These are phyloP conservation scores for Esox masquinongy DNA, from an alignment of 2,797 vertebrate genomes.

Conservation along the genomic window DNA sequence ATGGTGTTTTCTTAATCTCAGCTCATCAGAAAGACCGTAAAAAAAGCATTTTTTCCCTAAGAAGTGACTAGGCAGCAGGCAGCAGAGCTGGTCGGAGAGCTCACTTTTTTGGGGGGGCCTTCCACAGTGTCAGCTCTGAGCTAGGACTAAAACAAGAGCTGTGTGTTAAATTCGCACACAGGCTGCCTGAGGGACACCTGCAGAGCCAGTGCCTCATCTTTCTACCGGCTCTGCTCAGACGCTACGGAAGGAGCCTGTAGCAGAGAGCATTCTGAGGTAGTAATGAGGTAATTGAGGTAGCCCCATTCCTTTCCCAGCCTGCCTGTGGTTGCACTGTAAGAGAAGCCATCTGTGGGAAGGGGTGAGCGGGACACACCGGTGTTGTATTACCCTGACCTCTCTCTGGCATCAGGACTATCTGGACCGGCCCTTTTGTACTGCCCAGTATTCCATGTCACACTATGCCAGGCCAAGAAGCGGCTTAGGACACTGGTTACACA, in stretches of 20 bases:
- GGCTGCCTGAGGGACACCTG: conserved; percentile 20
- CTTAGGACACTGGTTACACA: too few species aligned
- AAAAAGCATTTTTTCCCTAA: background rate
- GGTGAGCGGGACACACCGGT: background rate
- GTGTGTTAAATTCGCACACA: conserved; percentile 29
- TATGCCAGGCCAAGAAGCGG: too few species aligned
- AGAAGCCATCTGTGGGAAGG: background rate
- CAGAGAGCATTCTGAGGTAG: background rate
- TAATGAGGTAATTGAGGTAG: conserved; percentile 17
- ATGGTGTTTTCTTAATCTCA: background rate
- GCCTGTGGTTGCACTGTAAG: background rate
- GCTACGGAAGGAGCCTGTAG: conserved; percentile 8
- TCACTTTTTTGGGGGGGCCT: conserved; percentile 14
- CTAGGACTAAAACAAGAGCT: conserved; percentile 30
- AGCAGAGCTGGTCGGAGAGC: conserved; percentile 18
- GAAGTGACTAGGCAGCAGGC: background rate
- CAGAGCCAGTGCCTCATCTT: conserved; percentile 36
- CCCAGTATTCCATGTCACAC: too few species aligned
- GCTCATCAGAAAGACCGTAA: background rate
- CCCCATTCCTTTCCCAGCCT: background rate
- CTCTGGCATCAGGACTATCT: conserved; percentile 19
- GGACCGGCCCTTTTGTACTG: background rate
- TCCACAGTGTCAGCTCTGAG: conserved; percentile 33
- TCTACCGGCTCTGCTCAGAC: conserved; percentile 27
- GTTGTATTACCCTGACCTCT: conserved; percentile 16